These are phyloP conservation scores for Clarias batrachus DNA, from an alignment of 2,113 vertebrate genomes.

Conservation along the genomic window DNA sequence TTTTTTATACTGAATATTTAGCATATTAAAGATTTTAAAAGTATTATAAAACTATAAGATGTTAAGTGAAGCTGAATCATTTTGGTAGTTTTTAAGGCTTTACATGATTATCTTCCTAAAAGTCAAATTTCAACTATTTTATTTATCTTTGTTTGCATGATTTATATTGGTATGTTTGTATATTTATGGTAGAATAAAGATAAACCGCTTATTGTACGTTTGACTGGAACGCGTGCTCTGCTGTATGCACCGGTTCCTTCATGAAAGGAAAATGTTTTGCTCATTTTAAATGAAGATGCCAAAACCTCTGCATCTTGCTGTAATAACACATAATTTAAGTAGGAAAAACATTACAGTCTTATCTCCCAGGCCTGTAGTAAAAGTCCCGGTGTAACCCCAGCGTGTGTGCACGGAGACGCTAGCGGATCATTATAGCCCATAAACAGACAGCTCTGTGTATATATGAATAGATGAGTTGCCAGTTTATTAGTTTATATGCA, in stretches of 20 bases:
- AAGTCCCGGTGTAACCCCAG: not conserved
- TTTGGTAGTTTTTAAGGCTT: too few species aligned
- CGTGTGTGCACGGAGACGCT: not conserved
- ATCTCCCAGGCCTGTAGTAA: not conserved
- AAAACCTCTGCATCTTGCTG: not conserved
- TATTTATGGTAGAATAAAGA: not conserved
- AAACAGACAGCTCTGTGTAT: not conserved
- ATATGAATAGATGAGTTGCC: not conserved
- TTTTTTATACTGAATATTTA: too few species aligned
- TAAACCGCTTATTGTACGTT: not conserved
- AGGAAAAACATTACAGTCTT: not conserved
- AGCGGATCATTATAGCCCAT: not conserved
- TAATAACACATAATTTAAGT: not conserved
- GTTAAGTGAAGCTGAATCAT: too few species aligned
- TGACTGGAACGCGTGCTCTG: not conserved
- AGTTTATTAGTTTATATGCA: slow-evolving; percentile 6
- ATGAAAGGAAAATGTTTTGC: not conserved
- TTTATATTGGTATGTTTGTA: not conserved
- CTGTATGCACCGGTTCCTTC: not conserved
- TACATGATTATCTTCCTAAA: too few species aligned
- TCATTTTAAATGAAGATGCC: not conserved
- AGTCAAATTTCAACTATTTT: not conserved
- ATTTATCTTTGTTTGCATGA: not conserved
- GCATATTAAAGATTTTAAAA: too few species aligned
- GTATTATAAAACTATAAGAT: too few species aligned